A percentile compares a stretch with the other conserved stretches of the same genome.
Conservation (phyloP, 2,113 vertebrate species). For the Bubo bubo region DNA sequence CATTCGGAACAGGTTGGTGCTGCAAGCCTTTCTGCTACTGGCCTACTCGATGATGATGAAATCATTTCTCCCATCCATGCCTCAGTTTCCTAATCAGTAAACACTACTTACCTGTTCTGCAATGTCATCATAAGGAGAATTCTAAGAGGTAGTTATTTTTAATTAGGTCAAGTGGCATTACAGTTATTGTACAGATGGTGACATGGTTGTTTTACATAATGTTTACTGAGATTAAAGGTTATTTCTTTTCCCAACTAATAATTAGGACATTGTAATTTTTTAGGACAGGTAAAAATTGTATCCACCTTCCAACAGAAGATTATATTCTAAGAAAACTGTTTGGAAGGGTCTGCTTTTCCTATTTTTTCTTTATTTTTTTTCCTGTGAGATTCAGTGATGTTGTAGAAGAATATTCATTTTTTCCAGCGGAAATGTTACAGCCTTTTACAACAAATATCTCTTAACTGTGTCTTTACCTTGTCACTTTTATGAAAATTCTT, state of each 20-base stretch:
- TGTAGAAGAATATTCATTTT: background rate
- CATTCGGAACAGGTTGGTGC: background rate
- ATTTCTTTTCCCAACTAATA: background rate
- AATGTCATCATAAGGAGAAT: background rate
- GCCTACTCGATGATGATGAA: background rate
- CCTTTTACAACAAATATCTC: background rate
- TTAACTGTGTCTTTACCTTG: background rate
- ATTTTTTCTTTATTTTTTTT: background rate
- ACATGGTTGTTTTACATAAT: background rate
- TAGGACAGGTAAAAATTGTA: background rate
- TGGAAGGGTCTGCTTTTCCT: background rate
- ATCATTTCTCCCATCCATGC: background rate
- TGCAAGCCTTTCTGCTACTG: background rate
- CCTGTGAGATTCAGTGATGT: background rate
- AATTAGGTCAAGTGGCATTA: background rate
- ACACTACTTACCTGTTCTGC: background rate
- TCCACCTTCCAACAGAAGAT: background rate
- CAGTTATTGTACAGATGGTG: background rate
- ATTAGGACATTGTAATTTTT: background rate
- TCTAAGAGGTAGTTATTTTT: background rate
- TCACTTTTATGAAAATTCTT: background rate
- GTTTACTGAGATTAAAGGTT: background rate
- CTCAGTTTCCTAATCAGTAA: slow-evolving; percentile 4
- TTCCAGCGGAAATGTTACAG: background rate
- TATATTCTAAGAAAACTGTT: background rate